Percentiles rank a stretch among this genome's conserved stretches.
Conservation (phyloP, 2,113 vertebrate genomes). For the Phrynocephalus versicolor region DNA sequence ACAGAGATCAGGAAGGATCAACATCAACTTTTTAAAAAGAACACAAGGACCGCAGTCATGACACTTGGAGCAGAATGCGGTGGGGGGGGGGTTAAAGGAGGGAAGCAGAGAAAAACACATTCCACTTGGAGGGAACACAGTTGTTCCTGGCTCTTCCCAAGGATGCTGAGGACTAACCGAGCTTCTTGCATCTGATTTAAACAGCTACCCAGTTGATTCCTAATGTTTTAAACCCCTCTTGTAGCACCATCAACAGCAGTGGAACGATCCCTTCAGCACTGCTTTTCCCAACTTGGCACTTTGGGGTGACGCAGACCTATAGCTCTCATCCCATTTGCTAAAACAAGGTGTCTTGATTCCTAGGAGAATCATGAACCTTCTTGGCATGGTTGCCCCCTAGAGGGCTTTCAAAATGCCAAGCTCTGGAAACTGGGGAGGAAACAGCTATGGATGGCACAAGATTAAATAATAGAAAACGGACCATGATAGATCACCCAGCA, state of each 20-base stretch:
- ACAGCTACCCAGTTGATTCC: too few relatives aligned
- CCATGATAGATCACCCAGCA: background rate
- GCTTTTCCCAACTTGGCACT: too few relatives aligned
- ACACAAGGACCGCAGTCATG: slow-evolving; percentile 41
- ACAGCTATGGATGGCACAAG: too few relatives aligned
- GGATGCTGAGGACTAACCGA: background rate
- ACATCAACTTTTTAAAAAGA: slow-evolving; percentile 62
- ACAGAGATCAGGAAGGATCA: slow-evolving; percentile 70
- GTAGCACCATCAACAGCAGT: background rate
- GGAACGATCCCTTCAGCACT: background rate
- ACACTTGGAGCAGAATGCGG: slow-evolving; percentile 11
- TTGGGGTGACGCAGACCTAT: too few relatives aligned
- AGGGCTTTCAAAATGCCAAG: too few relatives aligned
- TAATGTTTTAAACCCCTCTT: background rate
- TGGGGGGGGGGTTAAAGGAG: slow-evolving; percentile 6
- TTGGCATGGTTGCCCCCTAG: too few relatives aligned
- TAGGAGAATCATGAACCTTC: too few relatives aligned
- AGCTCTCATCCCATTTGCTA: too few relatives aligned
- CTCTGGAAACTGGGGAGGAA: too few relatives aligned
- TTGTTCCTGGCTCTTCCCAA: background rate
- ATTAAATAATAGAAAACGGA: background rate
- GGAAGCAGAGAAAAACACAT: slow-evolving; percentile 4
- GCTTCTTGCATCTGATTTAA: background rate
- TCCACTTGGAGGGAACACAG: slow-evolving; percentile 19
- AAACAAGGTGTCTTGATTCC: too few relatives aligned